Evolutionary conservation across 2,113 vertebrate genomes (phyloP).

Genomic region (Cranoglanis bouderius): DNA sequence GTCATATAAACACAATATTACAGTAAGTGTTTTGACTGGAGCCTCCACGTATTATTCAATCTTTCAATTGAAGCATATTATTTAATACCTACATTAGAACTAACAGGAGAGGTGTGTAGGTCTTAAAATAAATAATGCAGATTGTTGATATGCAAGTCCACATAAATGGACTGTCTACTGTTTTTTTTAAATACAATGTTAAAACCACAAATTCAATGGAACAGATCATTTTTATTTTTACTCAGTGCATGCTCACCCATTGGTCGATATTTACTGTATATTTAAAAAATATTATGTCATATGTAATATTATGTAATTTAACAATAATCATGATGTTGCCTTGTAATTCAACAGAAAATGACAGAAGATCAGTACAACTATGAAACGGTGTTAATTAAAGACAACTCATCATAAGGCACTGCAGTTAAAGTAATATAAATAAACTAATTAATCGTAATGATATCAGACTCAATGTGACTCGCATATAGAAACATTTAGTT

Average conservation of each 20-base stretch:
- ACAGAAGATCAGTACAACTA: not conserved
- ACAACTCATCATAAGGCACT: constrained; percentile 10
- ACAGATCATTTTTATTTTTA: not conserved
- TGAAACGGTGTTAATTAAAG: not conserved
- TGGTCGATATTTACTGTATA: not conserved
- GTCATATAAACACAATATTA: not conserved
- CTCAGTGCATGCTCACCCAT: not conserved
- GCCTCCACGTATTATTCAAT: not conserved
- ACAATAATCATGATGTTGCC: not conserved
- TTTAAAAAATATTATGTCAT: not conserved
- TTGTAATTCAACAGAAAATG: not conserved
- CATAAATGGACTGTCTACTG: not conserved
- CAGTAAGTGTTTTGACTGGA: not conserved
- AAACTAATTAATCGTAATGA: not conserved
- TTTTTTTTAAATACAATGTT: not conserved
- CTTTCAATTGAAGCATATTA: not conserved
- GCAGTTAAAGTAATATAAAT: constrained; percentile 15
- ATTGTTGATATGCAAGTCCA: not conserved
- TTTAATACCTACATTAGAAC: not conserved
- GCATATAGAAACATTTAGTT: not conserved
- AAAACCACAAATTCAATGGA: not conserved
- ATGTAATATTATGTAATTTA: too few relatives aligned
- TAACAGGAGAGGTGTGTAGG: not conserved
- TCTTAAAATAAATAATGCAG: not conserved
- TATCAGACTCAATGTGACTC: not conserved